These are phyloP conservation scores for Plagodis dolabraria DNA, from an alignment of 2,888 invertebrate species.

Conservation along the genomic window DNA sequence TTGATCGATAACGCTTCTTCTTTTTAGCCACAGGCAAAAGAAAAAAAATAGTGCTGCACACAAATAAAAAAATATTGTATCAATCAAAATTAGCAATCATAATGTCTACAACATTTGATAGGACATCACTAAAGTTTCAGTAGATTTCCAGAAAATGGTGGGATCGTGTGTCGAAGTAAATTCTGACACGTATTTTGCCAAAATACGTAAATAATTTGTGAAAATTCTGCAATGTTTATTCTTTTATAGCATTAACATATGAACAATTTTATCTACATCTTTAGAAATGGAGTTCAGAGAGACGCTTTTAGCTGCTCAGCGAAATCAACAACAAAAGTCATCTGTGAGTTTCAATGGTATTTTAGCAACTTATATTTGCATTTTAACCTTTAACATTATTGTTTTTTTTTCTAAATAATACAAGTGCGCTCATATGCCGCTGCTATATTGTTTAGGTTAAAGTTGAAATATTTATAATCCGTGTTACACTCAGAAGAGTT, in stretches of 20 bases:
- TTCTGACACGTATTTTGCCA: constrained; percentile 79
- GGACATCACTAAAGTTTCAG: constrained; percentile 53
- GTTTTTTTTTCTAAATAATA: neutral
- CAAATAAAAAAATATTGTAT: too few species aligned
- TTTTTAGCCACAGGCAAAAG: too few species aligned
- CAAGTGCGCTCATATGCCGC: too few species aligned
- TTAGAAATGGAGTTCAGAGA: constrained; percentile 78
- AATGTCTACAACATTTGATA: neutral
- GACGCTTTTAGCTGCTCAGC: constrained; percentile 77
- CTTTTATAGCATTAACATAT: constrained; percentile 36
- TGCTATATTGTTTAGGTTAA: too few species aligned
- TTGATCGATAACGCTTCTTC: too few species aligned
- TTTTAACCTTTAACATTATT: neutral
- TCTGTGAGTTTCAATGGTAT: constrained; percentile 69
- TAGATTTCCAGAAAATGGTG: constrained; percentile 83
- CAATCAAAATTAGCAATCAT: neutral
- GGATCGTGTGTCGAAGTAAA: constrained; percentile 69
- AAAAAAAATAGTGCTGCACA: too few species aligned
- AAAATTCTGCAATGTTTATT: constrained; percentile 54
- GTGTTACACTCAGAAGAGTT: neutral
- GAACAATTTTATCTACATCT: constrained; percentile 28
- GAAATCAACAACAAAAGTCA: constrained; percentile 83
- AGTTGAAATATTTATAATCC: neutral
- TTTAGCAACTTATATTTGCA: constrained; percentile 25
- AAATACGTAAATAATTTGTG: constrained; percentile 68